A percentile compares a stretch with the other conserved stretches of the same genome.
Conservation (phyloP, 2,888 invertebrate species). For the Drosophila acutilabella region DNA sequence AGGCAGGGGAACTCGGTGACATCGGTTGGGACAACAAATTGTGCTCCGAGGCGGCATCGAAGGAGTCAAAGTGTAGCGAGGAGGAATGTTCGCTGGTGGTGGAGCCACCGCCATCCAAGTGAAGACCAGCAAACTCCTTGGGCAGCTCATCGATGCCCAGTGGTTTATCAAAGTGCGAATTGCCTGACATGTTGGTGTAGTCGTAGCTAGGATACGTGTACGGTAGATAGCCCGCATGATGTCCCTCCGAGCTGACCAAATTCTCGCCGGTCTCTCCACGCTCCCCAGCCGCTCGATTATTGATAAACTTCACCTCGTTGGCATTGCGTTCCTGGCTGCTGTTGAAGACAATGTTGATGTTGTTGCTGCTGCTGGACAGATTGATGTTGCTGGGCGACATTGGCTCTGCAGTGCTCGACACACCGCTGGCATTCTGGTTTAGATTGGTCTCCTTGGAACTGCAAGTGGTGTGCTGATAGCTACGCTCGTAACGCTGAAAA, state of each 20-base stretch:
- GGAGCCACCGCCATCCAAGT: conserved; percentile 63
- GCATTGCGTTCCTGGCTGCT: conserved; percentile 82
- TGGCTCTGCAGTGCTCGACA: conserved; percentile 27
- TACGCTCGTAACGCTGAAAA: conserved; percentile 71
- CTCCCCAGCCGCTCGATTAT: conserved; percentile 66
- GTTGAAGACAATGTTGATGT: conserved; percentile 84
- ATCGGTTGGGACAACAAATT: conserved; percentile 80
- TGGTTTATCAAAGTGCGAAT: conserved; percentile 83
- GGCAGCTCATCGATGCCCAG: conserved; percentile 83
- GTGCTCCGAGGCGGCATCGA: conserved; percentile 83
- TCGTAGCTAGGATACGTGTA: conserved; percentile 84
- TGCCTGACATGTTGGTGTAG: conserved; percentile 85
- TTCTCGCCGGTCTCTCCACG: conserved; percentile 48
- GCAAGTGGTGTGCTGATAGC: conserved; percentile 73
- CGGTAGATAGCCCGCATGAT: conserved; percentile 82
- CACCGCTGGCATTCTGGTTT: conserved; percentile 78
- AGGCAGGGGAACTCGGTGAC: conserved; percentile 80
- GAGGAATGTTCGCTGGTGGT: conserved; percentile 80
- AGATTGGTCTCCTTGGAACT: conserved; percentile 84
- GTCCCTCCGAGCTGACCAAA: conserved; percentile 80
- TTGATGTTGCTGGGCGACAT: conserved; percentile 82
- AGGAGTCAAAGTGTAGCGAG: conserved; percentile 81
- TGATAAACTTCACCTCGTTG: conserved; percentile 85
- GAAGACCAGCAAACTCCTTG: conserved; percentile 60
- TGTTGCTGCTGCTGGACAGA: conserved; percentile 84